These are phyloP conservation scores for Rhynchotus rufescens DNA, from an alignment of 2,797 vertebrate species.

Conservation along the genomic window DNA sequence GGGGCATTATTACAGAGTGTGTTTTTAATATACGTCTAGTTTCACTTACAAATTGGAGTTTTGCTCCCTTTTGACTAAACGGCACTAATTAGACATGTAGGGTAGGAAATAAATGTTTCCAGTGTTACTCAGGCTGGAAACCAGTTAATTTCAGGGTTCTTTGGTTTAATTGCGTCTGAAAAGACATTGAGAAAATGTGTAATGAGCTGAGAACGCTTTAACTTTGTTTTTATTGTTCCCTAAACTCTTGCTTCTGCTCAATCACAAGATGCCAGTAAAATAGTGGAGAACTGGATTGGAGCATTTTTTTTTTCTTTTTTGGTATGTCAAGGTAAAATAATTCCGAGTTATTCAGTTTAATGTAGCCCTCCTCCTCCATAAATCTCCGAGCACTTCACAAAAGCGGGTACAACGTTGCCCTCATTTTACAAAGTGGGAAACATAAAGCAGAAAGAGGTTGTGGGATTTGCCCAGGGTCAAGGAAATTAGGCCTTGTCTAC, in stretches of 20 bases:
- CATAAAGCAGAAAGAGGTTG: neutral
- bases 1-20: constrained; percentile 58
- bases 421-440: neutral
- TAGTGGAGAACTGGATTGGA: neutral
- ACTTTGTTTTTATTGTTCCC: constrained; percentile 60
- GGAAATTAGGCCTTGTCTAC: neutral
- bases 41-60: constrained; percentile 69
- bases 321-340: neutral
- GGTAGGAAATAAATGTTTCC: constrained; percentile 72
- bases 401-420: neutral
- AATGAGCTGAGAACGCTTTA: constrained; percentile 63
- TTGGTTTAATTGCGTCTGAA: constrained; percentile 64
- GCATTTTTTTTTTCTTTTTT: neutral
- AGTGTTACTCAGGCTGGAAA: constrained; percentile 60
- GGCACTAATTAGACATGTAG: constrained; percentile 57
- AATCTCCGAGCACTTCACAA: constrained; percentile 16
- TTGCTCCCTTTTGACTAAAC: constrained; percentile 55
- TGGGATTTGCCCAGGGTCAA: constrained; percentile 2
- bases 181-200: constrained; percentile 41
- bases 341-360: neutral
- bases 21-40: constrained; percentile 64
- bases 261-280: constrained; percentile 45
- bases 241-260: constrained; percentile 41
- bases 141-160: constrained; percentile 67
- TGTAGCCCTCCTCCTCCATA: neutral